Evolutionary conservation across 2,113 vertebrate species (phyloP), one percentile per base, ranked within the genome.

Genomic region (Salvelinus sp.): DNA sequence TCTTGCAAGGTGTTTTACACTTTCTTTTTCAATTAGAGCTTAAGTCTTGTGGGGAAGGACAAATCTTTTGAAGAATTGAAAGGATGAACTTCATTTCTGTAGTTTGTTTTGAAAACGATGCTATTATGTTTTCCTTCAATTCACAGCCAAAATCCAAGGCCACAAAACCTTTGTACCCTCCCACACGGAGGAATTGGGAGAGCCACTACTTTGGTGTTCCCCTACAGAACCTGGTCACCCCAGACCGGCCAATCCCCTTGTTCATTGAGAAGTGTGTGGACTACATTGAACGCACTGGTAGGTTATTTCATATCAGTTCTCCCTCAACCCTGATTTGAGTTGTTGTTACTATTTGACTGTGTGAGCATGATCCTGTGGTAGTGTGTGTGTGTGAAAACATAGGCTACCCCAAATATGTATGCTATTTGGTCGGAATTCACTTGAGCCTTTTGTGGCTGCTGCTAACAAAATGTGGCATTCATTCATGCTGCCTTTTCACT

Each of bases 191-290:
- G 93, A 99, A 96, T 82, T 99, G 97, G 98, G 97, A 99, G 88
- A 99, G 97, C 94, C 97, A 97, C 94, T 99, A 99, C 91, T 99
- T 99, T 93, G 98, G 98, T 16, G 94, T 98, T 85, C 97, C 97
- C 25, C 93, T 99, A 75, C 95, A 97, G 86, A 97, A 94, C 90
- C 90, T 99, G 89, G 96, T 98, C 91, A 95, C 94, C 81, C 69
- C 80, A 20, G 98, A 99, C 78, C 95, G 93, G 67, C 96, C 96
- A 7, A 96, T 99, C 88, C 98, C 98, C 58, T 91, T 97, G 77
- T 99, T 99, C 89, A 96, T 99, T 83, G 96, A 98, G 82, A 99
- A 98, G 87, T 99, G 98, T 89, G 97, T 99, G 78, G 95, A 97
- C 80, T 99, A 97, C 92, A 98, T 99, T 83, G 97, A 99, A 91